Evolutionary conservation across 1,140 invertebrate genomes (phyloP).

Genomic region (Orchesella cincta): DNA sequence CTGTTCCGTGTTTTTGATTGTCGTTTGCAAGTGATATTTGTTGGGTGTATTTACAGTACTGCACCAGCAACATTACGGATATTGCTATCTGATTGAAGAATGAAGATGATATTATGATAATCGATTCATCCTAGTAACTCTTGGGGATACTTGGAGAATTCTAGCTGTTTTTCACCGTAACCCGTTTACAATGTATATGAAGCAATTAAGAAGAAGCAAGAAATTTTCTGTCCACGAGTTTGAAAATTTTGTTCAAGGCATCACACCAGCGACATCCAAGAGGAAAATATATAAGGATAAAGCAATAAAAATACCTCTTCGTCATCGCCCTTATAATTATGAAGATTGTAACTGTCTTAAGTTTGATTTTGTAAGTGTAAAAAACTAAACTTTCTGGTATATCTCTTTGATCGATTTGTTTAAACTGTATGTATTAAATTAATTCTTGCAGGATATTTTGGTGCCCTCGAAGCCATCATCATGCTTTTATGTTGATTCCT

Average conservation of each 20-base stretch:
- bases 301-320: background rate
- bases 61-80: no score
- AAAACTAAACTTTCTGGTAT: background rate
- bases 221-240: background rate
- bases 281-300: background rate
- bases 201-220: background rate
- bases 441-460: background rate
- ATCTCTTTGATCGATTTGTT: background rate
- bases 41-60: no score
- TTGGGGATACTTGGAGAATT: no score
- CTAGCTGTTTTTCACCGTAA: no score
- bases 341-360: constrained; percentile 6
- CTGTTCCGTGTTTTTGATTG: no score
- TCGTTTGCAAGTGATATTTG: no score
- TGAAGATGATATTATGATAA: no score
- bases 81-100: no score
- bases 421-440: background rate
- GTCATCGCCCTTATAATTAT: background rate
- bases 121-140: no score
- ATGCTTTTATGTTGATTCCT: constrained; percentile 27
- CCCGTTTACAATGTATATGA: background rate
- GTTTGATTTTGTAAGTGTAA: constrained; percentile 21
- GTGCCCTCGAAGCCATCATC: constrained; percentile 34
- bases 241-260: background rate
- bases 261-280: background rate